Evolutionary conservation across 2,888 invertebrate species (phyloP), one percentile per base, ranked within the genome.

Genomic region (Temnothorax unifasciatus): DNA sequence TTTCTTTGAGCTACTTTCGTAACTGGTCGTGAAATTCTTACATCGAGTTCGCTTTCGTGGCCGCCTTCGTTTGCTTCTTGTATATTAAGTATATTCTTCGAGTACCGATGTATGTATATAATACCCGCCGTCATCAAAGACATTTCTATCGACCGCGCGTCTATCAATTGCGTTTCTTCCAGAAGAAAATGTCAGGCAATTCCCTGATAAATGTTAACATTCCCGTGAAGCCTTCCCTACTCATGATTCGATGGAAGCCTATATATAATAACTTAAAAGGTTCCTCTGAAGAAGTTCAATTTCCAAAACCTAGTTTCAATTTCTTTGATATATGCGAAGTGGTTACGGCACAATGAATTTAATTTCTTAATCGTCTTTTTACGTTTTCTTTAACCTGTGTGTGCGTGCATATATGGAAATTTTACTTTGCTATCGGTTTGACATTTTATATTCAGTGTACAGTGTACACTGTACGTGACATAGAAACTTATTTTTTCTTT

Each of bases 21-120:
- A 59, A 79, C 73, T 57, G n/a, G 38, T 54, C 29, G 52, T 34
- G 44, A n/a, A 69, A 77, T 77, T 57, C 54, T 54, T 77, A 77
- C 44, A 11, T 13, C 6, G 21, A 52, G 29, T 57, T 69, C 34
- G 29, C 29, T 44, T n/a, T 79, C 21, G 29, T 44, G 21, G 21
- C 18, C 3, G 5, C 15, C 15, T 71, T 25, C 44, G 44, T 44
- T 57, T 8, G 6, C 44, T 71, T 54, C 54, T 57, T 34, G 15
- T 69, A n/a, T n/a, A n/a, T n/a, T n/a, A 57, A 34, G 6, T 34
- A 34, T 6, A 34, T 44, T 44, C 34, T 71, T 34, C 34, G 38
- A 68, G 29, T 47, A 75, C 47, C 34, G 11, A 63, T 63, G 38
- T 63, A n/a, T 38, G n/a, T 63, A 3, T 63, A 47, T 29, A n/a